Percentiles rank a stretch among this genome's conserved stretches.
phyloP scores from a whole-genome alignment of 2,888 invertebrate species.

The Lagria hirta region DNA sequence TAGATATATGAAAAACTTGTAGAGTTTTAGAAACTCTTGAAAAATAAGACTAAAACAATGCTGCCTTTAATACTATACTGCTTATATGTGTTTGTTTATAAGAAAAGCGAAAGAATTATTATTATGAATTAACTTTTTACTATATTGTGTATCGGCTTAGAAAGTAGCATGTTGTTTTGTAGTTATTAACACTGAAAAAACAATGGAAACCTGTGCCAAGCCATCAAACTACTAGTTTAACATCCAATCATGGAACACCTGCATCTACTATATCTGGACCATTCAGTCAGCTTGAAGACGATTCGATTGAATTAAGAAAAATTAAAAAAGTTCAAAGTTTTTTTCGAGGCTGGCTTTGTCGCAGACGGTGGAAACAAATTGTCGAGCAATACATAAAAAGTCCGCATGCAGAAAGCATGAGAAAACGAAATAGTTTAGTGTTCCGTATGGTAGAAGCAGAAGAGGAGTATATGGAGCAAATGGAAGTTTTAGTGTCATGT shows the following conservation, averaged over 20 bases:
- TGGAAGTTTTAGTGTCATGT: slow-evolving; percentile 82
- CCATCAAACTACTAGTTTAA: slow-evolving; percentile 43
- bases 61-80: too few relatives aligned
- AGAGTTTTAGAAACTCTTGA: too few relatives aligned
- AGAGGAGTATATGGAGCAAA: slow-evolving; percentile 89
- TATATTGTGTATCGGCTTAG: too few relatives aligned
- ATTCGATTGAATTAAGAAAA: slow-evolving; percentile 77
- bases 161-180: too few relatives aligned
- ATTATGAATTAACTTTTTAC: too few relatives aligned
- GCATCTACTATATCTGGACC: slow-evolving; percentile 40
- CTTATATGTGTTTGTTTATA: too few relatives aligned
- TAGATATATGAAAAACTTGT: too few relatives aligned
- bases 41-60: too few relatives aligned
- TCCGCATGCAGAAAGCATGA: slow-evolving; percentile 91
- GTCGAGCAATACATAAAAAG: slow-evolving; percentile 93
- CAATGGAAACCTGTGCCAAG: slow-evolving; percentile 66
- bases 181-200: slow-evolving; percentile 80
- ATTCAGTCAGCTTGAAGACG: slow-evolving; percentile 51
- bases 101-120: too few relatives aligned
- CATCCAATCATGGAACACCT: slow-evolving; percentile 39
- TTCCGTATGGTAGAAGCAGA: slow-evolving; percentile 93
- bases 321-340: slow-evolving; percentile 90
- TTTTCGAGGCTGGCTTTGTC: slow-evolving; percentile 90
- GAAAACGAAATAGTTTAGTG: slow-evolving; percentile 85
- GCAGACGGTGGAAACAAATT: slow-evolving; percentile 91